Conservation (phyloP, 2,888 invertebrate species). For the Barypeithes pellucidus region DNA sequence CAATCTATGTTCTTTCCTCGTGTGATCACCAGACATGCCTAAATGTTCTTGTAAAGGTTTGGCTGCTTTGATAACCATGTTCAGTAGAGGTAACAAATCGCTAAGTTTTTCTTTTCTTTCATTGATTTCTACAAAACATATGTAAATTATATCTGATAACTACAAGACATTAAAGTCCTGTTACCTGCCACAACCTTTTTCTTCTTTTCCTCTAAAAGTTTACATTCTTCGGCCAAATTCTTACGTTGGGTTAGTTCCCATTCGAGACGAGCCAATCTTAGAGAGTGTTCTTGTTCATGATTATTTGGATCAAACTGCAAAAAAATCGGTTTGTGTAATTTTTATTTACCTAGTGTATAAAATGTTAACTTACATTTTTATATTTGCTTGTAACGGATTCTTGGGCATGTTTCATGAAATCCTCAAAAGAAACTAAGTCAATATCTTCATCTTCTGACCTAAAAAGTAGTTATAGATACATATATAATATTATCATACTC, state of each 20-base stretch:
- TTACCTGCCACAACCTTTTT: slow-evolving; percentile 82
- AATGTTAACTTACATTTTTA: slow-evolving; percentile 59
- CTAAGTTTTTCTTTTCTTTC: slow-evolving; percentile 76
- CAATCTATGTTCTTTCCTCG: slow-evolving; percentile 83
- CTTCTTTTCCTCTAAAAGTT: slow-evolving; percentile 83
- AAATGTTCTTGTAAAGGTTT: slow-evolving; percentile 93
- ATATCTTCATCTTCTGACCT: slow-evolving; percentile 95
- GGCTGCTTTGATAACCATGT: slow-evolving; percentile 82
- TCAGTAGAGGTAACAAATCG: slow-evolving; percentile 86
- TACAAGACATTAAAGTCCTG: too few species aligned
- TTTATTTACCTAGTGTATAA: neutral
- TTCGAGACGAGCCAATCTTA: slow-evolving; percentile 88
- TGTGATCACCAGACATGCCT: slow-evolving; percentile 85
- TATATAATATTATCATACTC: too few species aligned
- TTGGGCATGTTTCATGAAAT: slow-evolving; percentile 89
- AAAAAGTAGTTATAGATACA: slow-evolving; percentile 53
- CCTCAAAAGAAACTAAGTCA: slow-evolving; percentile 86
- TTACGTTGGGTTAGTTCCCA: slow-evolving; percentile 94
- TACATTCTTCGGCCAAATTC: slow-evolving; percentile 84
- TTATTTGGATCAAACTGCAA: slow-evolving; percentile 61
- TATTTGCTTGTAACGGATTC: slow-evolving; percentile 68
- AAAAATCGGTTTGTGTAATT: neutral
- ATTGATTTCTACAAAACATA: slow-evolving; percentile 61
- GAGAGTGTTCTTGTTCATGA: slow-evolving; percentile 80
- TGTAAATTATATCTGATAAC: too few species aligned